Percentiles rank a stretch among this genome's conserved stretches.
Conservation (phyloP, 2,113 vertebrate genomes). For the Nycticryphes semicollaris region DNA sequence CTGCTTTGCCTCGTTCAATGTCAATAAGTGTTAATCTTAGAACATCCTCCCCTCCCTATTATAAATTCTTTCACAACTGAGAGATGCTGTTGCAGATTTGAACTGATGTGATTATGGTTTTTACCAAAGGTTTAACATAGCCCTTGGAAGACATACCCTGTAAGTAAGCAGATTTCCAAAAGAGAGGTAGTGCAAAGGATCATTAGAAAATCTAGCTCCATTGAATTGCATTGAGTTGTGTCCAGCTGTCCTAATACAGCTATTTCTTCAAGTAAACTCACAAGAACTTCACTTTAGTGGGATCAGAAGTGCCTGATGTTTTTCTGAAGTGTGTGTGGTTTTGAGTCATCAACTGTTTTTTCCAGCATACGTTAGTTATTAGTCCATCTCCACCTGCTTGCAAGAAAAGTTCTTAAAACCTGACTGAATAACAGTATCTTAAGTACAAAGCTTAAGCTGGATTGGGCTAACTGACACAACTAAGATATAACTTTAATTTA, state of each 20-base stretch:
- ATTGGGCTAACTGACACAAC: neutral
- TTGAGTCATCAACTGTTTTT: neutral
- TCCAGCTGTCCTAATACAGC: neutral
- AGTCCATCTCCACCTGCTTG: neutral
- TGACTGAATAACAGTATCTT: neutral
- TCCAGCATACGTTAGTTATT: neutral
- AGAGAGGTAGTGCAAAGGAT: neutral
- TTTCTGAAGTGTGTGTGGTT: neutral
- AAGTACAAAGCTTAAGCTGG: neutral
- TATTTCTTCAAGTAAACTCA: neutral
- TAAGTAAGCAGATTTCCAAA: neutral
- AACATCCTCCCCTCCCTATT: neutral
- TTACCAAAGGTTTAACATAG: neutral
- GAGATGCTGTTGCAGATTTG: neutral
- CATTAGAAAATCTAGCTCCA: neutral
- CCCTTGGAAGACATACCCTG: neutral
- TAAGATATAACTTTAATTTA: neutral
- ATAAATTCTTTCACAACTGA: neutral
- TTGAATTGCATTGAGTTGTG: neutral
- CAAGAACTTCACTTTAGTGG: neutral
- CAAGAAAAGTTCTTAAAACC: neutral
- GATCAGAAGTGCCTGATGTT: neutral
- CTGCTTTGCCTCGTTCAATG: neutral
- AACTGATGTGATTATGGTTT: neutral
- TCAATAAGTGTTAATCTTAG: neutral